Evolutionary conservation across 2,888 invertebrate species (phyloP), one percentile per base, ranked within the genome.

Genomic region (Seira sanloemensis): DNA sequence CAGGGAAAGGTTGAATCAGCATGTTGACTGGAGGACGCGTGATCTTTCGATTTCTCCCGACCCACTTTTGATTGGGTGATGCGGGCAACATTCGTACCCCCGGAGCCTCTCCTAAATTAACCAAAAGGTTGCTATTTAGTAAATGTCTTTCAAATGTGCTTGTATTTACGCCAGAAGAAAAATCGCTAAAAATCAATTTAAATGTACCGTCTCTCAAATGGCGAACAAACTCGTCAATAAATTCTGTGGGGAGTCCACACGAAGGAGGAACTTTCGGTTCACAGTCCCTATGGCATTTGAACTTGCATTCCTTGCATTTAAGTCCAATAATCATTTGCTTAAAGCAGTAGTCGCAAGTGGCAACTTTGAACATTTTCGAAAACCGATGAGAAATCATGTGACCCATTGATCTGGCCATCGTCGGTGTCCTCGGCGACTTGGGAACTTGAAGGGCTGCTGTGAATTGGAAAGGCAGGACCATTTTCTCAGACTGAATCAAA

Each of bases 291-390:
- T 96, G 96, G 91, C 96, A 96, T 90, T 95, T 96, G 91, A 96
- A 97, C 93, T 97, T 98, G 94, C 98, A 98, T 92, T 97, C 97
- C 91, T 95, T 97, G 92, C 98, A 98, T 92, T 96, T 97, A 89
- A 96, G 93, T 80, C 95, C 95, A 91, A 96, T 95, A 89, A 96
- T 94, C 94, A 97, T 96, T 91, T 96, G 96, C 90, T 96, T 96
- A 90, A 95, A 95, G 92, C 98, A 98, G 91, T 95, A 95, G 91
- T 97, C 96, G 92, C 98, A 98, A 0, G 95, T 96, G 76, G 96
- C 95, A 91, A 96, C 95, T 92, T 96, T 97, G 92, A 97, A 95
- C 37, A 95, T 95, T 93, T 96, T 97, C 78, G 95, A 94, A 92
- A 97, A 97, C 83, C 97, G 94, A 92, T 97, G 97, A 89, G 96